Evolutionary conservation across 2,113 vertebrate genomes (phyloP).

Genomic region (Colius striatus): DNA sequence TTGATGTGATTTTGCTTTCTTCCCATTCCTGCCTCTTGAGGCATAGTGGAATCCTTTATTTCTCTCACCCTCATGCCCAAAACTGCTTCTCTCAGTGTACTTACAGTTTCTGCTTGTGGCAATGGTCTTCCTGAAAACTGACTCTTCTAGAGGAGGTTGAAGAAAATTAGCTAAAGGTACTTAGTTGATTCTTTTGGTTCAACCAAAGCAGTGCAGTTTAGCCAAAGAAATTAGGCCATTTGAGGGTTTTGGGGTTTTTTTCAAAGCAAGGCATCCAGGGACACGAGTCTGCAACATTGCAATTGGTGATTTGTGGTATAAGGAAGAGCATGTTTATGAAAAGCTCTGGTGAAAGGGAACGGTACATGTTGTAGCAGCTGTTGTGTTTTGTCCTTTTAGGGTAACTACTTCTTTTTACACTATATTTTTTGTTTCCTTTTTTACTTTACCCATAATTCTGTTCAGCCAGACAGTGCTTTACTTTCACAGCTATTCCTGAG

Average conservation of each 20-base stretch:
- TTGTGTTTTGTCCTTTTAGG: background rate
- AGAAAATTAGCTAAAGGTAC: background rate
- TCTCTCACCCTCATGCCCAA: background rate
- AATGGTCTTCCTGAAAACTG: background rate
- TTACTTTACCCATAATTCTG: background rate
- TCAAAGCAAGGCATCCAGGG: background rate
- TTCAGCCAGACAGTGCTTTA: background rate
- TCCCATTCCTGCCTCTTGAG: background rate
- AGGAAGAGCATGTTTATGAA: background rate
- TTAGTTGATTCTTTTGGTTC: background rate
- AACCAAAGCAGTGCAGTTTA: background rate
- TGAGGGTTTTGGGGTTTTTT: background rate
- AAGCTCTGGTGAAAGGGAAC: background rate
- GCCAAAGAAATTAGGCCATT: background rate
- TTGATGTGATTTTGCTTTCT: background rate
- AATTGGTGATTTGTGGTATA: background rate
- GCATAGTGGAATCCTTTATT: background rate
- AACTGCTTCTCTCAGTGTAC: background rate
- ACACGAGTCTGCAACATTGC: background rate
- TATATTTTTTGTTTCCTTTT: background rate
- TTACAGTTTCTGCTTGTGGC: background rate
- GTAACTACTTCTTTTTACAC: background rate
- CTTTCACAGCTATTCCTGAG: slow-evolving; percentile 79
- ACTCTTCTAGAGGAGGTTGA: background rate
- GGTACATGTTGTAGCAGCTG: background rate